phyloP scores from a whole-genome alignment of 2,113 vertebrate genomes.

The Candoia aspera region DNA sequence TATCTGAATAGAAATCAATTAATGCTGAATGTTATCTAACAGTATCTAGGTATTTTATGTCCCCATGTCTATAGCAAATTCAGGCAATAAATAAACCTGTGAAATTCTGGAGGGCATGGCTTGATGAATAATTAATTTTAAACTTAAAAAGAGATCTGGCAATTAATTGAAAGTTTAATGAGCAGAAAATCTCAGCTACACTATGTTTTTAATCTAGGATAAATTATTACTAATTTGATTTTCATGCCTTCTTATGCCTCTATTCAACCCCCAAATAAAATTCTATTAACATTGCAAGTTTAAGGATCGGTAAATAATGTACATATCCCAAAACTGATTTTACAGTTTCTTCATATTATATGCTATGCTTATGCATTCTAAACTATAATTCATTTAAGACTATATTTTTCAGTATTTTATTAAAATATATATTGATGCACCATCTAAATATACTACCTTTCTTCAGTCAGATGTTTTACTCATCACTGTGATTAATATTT shows the following conservation, averaged over 20 bases:
- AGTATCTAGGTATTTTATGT: conserved; percentile 35
- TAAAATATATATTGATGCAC: neutral
- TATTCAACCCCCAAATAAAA: neutral
- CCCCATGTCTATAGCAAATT: conserved; percentile 37
- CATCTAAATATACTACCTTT: neutral
- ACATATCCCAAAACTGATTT: neutral
- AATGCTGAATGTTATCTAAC: conserved; percentile 29
- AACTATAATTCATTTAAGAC: neutral
- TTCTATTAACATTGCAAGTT: neutral
- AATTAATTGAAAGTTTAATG: conserved; percentile 62
- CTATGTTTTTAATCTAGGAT: conserved; percentile 42
- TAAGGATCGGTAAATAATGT: neutral
- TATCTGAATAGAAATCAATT: conserved; percentile 51
- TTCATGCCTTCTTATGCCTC: neutral
- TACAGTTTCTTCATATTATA: neutral
- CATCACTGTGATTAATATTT: neutral
- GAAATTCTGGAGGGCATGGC: conserved; percentile 52
- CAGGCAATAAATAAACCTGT: conserved; percentile 41
- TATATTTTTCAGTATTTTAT: neutral
- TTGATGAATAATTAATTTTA: conserved; percentile 58
- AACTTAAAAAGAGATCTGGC: conserved; percentile 59
- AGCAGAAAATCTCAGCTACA: conserved; percentile 58
- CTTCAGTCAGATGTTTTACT: neutral
- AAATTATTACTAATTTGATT: neutral
- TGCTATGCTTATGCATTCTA: neutral